Evolutionary conservation across 2,888 invertebrate species (phyloP).

Genomic region (Hyposoter dolosus): DNA sequence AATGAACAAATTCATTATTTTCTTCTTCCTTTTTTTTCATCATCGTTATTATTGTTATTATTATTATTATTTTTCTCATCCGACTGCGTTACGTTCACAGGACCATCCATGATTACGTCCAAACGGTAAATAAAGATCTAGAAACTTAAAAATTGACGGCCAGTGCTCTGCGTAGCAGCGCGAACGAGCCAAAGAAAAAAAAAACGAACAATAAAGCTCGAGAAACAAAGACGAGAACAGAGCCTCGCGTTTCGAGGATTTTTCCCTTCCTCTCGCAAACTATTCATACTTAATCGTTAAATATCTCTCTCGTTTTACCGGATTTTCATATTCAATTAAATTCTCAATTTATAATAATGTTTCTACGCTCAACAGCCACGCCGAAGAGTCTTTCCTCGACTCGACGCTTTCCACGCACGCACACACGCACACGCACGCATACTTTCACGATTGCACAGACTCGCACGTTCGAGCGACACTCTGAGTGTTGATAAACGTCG

Average conservation of each 20-base stretch:
- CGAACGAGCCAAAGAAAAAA: slow-evolving; percentile 16
- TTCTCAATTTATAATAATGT: slow-evolving; percentile 17
- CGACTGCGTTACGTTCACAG: slow-evolving; percentile 53
- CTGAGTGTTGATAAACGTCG: slow-evolving; percentile 52
- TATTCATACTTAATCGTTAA: slow-evolving; percentile 62
- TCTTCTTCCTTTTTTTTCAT: slow-evolving; percentile 23
- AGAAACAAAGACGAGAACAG: slow-evolving; percentile 12
- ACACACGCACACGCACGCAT: slow-evolving; percentile 30
- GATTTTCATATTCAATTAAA: slow-evolving; percentile 14
- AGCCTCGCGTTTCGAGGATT: slow-evolving; percentile 31
- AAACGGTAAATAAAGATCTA: slow-evolving; percentile 80
- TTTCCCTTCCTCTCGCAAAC: slow-evolving; percentile 41
- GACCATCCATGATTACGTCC: slow-evolving; percentile 57
- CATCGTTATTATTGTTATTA: slow-evolving; percentile 25
- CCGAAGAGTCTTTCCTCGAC: slow-evolving; percentile 55
- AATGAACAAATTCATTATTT: slow-evolving; percentile 25
- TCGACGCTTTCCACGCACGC: slow-evolving; percentile 77
- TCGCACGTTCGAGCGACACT: slow-evolving; percentile 24
- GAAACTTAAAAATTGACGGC: slow-evolving; percentile 79
- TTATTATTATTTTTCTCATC: slow-evolving; percentile 29
- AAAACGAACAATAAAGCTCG: slow-evolving; percentile 43
- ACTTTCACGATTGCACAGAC: slow-evolving; percentile 3
- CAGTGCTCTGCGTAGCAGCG: slow-evolving; percentile 66
- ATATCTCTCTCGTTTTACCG: slow-evolving; percentile 46
- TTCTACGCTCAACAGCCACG: slow-evolving; percentile 41